These are phyloP conservation scores for Dipus sagitta DNA, from an alignment of 2,797 vertebrate species.

Conservation along the genomic window DNA sequence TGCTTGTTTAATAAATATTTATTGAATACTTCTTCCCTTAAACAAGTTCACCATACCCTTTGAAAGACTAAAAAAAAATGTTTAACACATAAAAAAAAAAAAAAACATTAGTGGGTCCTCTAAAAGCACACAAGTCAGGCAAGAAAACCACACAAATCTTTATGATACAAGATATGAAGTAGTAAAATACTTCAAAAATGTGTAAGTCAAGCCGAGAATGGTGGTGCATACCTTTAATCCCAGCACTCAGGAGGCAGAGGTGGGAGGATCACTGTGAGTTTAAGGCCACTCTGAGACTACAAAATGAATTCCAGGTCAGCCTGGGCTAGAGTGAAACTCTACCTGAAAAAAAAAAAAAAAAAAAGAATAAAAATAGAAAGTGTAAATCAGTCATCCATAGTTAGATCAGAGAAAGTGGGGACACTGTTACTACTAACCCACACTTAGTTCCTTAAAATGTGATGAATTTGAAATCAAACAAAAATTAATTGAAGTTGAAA, in stretches of 20 bases:
- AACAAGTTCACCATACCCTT: neutral
- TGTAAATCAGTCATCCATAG: neutral
- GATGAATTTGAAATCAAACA: constrained; percentile 58
- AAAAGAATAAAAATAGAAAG: neutral
- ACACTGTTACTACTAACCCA: constrained; percentile 26
- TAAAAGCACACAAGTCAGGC: neutral
- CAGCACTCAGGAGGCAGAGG: no score
- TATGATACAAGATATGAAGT: neutral
- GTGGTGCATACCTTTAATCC: no score
- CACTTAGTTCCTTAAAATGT: constrained; percentile 53
- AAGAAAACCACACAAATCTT: neutral
- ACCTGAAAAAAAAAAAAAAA: no score
- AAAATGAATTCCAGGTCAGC: no score
- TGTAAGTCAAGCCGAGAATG: neutral
- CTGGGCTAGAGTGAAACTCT: no score
- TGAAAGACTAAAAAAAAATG: neutral
- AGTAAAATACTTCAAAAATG: neutral
- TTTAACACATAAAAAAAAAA: constrained; percentile 14
- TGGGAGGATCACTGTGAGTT: no score
- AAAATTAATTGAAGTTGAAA: constrained; percentile 64
- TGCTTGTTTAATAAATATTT: constrained; percentile 51
- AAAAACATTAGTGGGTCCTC: constrained; percentile 1
- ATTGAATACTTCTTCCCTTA: neutral
- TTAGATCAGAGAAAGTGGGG: neutral
- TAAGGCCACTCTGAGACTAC: no score